Percentiles rank a stretch among this genome's conserved stretches.
These are phyloP conservation scores for Ammodytes dubius DNA, from an alignment of 2,113 vertebrate species.

Conservation along the genomic window DNA sequence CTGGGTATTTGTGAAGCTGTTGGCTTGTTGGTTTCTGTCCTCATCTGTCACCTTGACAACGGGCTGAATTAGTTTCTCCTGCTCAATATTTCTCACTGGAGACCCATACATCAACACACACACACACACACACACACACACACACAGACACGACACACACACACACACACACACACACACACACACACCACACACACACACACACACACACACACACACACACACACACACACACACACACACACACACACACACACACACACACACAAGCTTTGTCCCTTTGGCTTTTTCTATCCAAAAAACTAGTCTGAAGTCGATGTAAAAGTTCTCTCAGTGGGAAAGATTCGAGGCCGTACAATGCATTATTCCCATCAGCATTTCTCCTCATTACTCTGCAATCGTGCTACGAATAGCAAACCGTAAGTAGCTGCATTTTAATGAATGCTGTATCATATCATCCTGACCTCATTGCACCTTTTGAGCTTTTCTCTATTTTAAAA, in stretches of 20 bases:
- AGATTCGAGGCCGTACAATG: conserved; percentile 17
- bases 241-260: background rate
- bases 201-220: background rate
- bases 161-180: background rate
- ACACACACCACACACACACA: background rate
- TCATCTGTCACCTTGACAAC: conserved; percentile 26
- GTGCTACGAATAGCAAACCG: conserved; percentile 34
- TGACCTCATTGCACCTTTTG: background rate
- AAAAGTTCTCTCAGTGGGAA: conserved; percentile 23
- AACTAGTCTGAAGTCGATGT: conserved; percentile 18
- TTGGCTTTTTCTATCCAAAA: background rate
- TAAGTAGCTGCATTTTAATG: background rate
- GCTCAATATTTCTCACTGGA: background rate
- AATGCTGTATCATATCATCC: conserved; percentile 11
- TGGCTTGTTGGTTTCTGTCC: background rate
- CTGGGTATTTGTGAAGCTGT: background rate
- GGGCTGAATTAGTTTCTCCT: conserved; percentile 19
- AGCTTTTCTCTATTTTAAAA: background rate
- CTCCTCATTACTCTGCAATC: conserved; percentile 54
- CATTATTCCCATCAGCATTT: conserved; percentile 52
- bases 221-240: background rate
- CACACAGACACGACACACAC: background rate
- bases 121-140: background rate
- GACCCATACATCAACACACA: conserved; percentile 1
- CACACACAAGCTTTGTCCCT: conserved; percentile 1